Base-by-base conservation (phyloP, 1,140 invertebrate genomes). In the Tetragonula clypearis region DNA sequence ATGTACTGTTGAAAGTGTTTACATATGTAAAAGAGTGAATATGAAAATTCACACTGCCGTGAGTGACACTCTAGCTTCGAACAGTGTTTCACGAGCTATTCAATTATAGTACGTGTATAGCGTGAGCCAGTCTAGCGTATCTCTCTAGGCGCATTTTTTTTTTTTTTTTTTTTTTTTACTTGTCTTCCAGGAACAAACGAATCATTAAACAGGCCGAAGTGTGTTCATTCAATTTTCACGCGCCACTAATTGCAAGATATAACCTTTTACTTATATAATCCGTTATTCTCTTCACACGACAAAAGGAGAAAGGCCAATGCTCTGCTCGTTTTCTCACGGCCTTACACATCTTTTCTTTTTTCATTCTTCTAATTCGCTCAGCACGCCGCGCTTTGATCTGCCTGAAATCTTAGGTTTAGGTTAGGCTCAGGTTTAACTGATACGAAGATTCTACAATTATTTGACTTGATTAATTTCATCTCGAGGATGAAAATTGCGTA, bases 321-420 rank as follows among this genome's bases (percentile, higher is more conserved):
- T 56, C 53, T 14, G 53, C 21, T 56, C 53, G 72, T n/a, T 74
- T 74, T 74, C 72, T 30, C 72, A 74, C 30, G 53, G 26, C 72
- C 72, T 74, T 19, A 26, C n/a, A 12, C 72, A 26, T 56, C 41
- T 49, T 49, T 49, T 8, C 41, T 74, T 49, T 17, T 41, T 23
- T 9, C 23, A 55, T 12, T 11, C 49, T 56, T 26, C n/a, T 55
- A 56, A 56, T 56, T 55, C 53, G 56, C 8, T 49, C 41, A 49
- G 8, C 8, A 49, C 41, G 41, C 41, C 41, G 0, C 41, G 41
- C 41, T 49, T 49, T 49, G 6, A 49, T 49, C 41, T 41, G 41
- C 6, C 41, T 41, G 41, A 41, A 41, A 41, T 41, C 6, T 41
- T 30, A 30, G 30, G 30, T 30, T 30, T 1, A 30, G 30, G 1